phyloP scores from a whole-genome alignment of 2,888 invertebrate genomes.

The Euplagia quadripunctaria region DNA sequence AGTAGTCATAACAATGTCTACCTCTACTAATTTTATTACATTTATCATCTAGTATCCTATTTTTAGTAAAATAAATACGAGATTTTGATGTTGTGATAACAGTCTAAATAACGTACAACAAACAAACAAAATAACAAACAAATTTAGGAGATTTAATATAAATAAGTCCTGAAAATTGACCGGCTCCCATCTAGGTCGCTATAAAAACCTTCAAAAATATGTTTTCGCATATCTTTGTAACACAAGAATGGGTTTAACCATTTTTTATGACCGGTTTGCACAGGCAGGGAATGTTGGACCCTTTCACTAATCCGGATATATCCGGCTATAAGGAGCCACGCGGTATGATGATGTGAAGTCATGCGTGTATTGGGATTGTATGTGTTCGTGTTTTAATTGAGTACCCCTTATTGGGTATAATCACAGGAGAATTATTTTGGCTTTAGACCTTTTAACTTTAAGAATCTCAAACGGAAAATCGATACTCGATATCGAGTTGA shows the following conservation, averaged over 20 bases:
- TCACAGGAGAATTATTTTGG: neutral
- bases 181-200: neutral
- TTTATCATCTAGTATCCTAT: too few relatives aligned
- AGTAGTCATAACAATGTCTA: too few relatives aligned
- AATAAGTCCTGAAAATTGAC: neutral
- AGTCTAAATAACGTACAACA: too few relatives aligned
- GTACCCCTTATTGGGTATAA: neutral
- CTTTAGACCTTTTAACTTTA: too few relatives aligned
- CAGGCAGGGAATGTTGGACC: conserved; percentile 5
- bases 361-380: conserved; percentile 1
- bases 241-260: conserved; percentile 15
- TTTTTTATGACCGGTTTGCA: conserved; percentile 14
- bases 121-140: too few relatives aligned
- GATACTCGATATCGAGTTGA: too few relatives aligned
- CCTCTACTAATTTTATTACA: too few relatives aligned
- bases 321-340: conserved; percentile 8
- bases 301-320: conserved; percentile 24
- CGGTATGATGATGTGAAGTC: conserved; percentile 13
- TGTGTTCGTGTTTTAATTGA: conserved; percentile 16
- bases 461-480: too few relatives aligned
- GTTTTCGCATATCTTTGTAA: conserved; percentile 11
- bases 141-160: too few relatives aligned
- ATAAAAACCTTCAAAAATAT: conserved; percentile 10
- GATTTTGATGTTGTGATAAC: too few relatives aligned
- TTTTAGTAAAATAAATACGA: too few relatives aligned